These are phyloP conservation scores for Drosophila lini DNA, from an alignment of 1,140 invertebrate genomes.

Conservation along the genomic window DNA sequence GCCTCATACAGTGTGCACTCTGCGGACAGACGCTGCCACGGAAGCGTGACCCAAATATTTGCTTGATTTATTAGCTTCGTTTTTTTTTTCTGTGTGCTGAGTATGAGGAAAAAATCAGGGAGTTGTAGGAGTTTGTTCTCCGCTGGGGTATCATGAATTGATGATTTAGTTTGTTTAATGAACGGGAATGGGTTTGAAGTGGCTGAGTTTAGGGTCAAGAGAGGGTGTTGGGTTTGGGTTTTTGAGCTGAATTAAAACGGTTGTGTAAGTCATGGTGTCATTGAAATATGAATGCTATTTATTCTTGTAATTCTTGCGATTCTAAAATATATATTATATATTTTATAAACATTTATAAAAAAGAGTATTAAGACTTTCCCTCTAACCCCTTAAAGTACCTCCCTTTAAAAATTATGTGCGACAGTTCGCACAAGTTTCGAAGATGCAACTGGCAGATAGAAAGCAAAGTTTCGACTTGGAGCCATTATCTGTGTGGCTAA, in stretches of 20 bases:
- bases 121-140: slow-evolving; percentile 45
- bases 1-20: slow-evolving; percentile 22
- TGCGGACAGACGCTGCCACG: slow-evolving; percentile 40
- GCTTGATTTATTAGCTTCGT: slow-evolving; percentile 79
- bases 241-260: not conserved
- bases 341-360: not conserved
- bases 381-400: not conserved
- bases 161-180: slow-evolving; percentile 30
- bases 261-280: not conserved
- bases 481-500: slow-evolving; percentile 24
- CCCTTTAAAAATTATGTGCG: slow-evolving; percentile 54
- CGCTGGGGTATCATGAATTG: slow-evolving; percentile 22
- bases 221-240: not conserved
- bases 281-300: not conserved
- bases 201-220: not conserved
- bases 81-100: slow-evolving; percentile 52
- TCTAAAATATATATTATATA: too few species aligned
- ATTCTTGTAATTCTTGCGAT: not conserved
- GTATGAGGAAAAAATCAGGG: slow-evolving; percentile 36
- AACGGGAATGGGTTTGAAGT: slow-evolving; percentile 11
- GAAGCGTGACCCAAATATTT: slow-evolving; percentile 82
- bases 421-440: slow-evolving; percentile 67
- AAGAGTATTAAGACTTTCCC: not conserved
- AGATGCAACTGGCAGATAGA: slow-evolving; percentile 66
- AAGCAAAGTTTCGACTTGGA: slow-evolving; percentile 52